Conservation (phyloP, 2,797 vertebrate species). For the Rhadinocentrus ornatus region DNA sequence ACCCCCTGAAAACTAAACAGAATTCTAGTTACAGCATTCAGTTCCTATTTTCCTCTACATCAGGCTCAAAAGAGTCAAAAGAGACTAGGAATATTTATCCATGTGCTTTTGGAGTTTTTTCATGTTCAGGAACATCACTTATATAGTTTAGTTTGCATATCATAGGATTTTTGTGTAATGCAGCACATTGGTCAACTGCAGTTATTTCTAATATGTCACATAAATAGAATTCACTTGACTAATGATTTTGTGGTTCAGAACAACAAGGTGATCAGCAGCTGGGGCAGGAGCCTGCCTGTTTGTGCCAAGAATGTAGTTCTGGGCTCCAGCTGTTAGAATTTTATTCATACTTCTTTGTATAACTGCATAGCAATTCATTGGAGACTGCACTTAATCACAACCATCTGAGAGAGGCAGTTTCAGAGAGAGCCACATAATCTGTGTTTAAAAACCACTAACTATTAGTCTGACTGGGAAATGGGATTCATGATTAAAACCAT, state of each 20-base stretch:
- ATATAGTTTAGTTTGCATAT: background rate
- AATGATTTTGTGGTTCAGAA: background rate
- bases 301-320: slow-evolving; percentile 10
- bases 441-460: slow-evolving; percentile 2
- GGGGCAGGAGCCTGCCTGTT: background rate
- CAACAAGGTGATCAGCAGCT: background rate
- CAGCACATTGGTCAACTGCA: background rate
- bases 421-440: slow-evolving; percentile 6
- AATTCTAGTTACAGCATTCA: background rate
- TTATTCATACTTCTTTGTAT: background rate
- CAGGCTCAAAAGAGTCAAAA: background rate
- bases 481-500: slow-evolving; percentile 16
- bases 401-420: slow-evolving; percentile 4
- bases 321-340: background rate
- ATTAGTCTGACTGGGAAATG: slow-evolving; percentile 10
- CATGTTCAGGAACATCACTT: background rate
- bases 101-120: background rate
- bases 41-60: background rate
- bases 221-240: background rate
- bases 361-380: background rate
- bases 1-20: background rate
- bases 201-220: background rate
- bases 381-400: background rate
- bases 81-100: background rate
- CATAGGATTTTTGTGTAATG: background rate